Percentiles rank a stretch among this genome's conserved stretches.
phyloP scores from a whole-genome alignment of 2,888 invertebrate species.

The Synanthedon tipuliformis region DNA sequence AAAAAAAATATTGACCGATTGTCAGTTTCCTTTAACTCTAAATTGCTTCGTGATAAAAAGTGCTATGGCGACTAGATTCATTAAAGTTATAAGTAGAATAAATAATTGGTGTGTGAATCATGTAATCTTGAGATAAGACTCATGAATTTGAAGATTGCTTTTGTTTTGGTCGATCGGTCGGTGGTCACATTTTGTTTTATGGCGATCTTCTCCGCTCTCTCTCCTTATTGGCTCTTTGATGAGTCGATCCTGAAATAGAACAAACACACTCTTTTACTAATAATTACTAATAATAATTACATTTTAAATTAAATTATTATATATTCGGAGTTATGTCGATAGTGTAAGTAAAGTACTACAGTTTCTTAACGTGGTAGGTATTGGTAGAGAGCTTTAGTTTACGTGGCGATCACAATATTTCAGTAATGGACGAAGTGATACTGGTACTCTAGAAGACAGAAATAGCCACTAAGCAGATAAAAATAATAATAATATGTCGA shows the following conservation, averaged over 20 bases:
- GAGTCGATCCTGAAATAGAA: slow-evolving; percentile 36
- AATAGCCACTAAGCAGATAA: too few relatives aligned
- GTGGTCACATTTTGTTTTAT: slow-evolving; percentile 59
- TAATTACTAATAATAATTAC: too few relatives aligned
- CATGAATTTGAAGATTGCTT: slow-evolving; percentile 50
- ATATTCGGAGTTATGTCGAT: too few relatives aligned
- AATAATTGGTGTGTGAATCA: slow-evolving; percentile 50
- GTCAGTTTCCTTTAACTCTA: slow-evolving; percentile 35
- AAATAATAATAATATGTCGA: too few relatives aligned
- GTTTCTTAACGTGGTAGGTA: too few relatives aligned
- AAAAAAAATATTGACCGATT: slow-evolving; percentile 18
- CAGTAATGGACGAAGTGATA: too few relatives aligned
- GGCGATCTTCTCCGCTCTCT: slow-evolving; percentile 21
- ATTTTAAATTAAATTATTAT: too few relatives aligned
- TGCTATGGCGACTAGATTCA: slow-evolving; percentile 67
- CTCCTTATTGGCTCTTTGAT: slow-evolving; percentile 18
- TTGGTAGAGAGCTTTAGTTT: too few relatives aligned
- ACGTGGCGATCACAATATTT: too few relatives aligned
- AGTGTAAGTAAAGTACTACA: too few relatives aligned
- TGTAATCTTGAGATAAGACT: slow-evolving; percentile 49
- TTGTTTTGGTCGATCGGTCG: slow-evolving; percentile 43
- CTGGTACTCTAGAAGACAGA: too few relatives aligned
- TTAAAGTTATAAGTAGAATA: slow-evolving; percentile 55
- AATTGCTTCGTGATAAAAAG: slow-evolving; percentile 57
- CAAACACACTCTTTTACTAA: slow-evolving; percentile 8